Percentiles rank a stretch among this genome's conserved stretches.
phyloP scores from a whole-genome alignment of 1,140 invertebrate genomes.

The Rhopalosiphum maidis region DNA sequence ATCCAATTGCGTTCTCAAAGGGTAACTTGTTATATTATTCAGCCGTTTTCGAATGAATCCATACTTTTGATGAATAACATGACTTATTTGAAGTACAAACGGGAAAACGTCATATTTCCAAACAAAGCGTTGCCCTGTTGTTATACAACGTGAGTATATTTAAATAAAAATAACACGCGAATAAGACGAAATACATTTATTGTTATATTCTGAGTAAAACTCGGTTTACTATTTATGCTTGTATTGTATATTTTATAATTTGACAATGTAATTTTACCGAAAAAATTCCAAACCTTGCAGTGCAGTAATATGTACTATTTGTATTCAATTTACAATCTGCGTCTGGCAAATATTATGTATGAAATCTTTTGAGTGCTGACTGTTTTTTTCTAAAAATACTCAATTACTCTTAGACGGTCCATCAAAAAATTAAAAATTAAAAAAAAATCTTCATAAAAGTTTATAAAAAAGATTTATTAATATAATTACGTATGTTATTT shows the following conservation, averaged over 20 bases:
- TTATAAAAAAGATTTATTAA: no score
- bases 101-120: neutral
- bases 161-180: neutral
- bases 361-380: no score
- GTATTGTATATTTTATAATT: neutral
- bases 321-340: no score
- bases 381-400: no score
- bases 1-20: neutral
- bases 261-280: neutral
- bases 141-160: neutral
- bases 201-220: neutral
- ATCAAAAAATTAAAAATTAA: no score
- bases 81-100: slow-evolving; percentile 1
- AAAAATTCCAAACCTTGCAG: no score
- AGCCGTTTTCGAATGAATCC: neutral
- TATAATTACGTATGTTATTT: no score
- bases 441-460: no score
- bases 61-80: neutral
- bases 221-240: neutral
- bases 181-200: neutral
- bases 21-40: neutral
- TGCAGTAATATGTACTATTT: no score
- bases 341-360: no score
- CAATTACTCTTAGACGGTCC: no score
- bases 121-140: neutral